phyloP scores from a whole-genome alignment of 1,140 invertebrate species.

The Drosophila burlai region DNA sequence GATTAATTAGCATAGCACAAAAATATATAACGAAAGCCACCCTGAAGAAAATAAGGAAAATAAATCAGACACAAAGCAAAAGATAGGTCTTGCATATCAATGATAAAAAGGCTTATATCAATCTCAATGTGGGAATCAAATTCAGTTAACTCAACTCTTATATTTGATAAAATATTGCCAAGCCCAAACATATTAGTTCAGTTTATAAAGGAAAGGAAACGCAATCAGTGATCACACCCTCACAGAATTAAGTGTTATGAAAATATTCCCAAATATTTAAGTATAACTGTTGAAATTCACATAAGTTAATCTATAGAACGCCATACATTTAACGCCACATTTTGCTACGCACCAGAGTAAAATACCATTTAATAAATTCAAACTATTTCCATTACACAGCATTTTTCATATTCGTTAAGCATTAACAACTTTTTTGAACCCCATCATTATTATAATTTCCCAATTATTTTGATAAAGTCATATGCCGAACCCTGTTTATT shows the following conservation, averaged over 20 bases:
- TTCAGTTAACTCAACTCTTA: not conserved
- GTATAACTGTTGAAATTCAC: not conserved
- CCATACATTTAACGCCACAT: not conserved
- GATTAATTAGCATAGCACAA: constrained; percentile 62
- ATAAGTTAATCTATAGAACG: not conserved
- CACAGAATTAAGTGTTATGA: not conserved
- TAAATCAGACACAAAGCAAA: constrained; percentile 5
- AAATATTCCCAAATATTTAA: not conserved
- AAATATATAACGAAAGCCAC: constrained; percentile 48
- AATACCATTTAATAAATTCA: not conserved
- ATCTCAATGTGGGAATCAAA: constrained; percentile 17
- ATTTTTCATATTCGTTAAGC: constrained; percentile 7
- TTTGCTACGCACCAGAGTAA: not conserved
- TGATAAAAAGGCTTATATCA: constrained; percentile 19
- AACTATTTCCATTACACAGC: constrained; percentile 4
- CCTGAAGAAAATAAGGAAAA: constrained; percentile 16
- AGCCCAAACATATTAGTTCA: not conserved
- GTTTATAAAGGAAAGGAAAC: not conserved
- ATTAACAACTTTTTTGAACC: not conserved
- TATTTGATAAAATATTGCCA: not conserved
- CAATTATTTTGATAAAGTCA: constrained; percentile 40
- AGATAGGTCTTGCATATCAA: constrained; percentile 39
- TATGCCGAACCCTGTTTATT: constrained; percentile 56
- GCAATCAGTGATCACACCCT: constrained; percentile 25
- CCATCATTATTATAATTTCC: constrained; percentile 9